A percentile compares a stretch with the other conserved stretches of the same genome.
phyloP scores from a whole-genome alignment of 2,797 vertebrate genomes.

The Lepus townsendii region DNA sequence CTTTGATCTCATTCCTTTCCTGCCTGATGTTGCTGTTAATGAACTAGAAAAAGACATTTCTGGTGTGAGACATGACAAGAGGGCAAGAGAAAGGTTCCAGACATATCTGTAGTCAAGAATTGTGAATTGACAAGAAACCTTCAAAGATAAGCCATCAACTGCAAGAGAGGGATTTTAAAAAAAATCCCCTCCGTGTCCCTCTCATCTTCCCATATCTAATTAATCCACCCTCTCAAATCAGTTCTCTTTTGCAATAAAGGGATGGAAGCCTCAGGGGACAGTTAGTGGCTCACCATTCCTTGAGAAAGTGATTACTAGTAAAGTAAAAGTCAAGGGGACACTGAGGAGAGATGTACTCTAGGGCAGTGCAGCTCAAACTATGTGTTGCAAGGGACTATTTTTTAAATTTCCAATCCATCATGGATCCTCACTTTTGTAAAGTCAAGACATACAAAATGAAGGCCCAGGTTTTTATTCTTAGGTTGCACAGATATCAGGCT shows the following conservation, averaged over 20 bases:
- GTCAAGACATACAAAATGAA: neutral
- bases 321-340: constrained; percentile 1
- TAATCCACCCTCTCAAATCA: constrained; percentile 2
- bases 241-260: constrained; percentile 15
- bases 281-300: neutral
- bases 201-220: neutral
- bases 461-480: neutral
- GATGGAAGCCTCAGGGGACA: neutral
- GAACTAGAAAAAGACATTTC: neutral
- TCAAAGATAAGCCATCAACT: neutral
- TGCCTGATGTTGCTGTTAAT: neutral
- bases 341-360: neutral
- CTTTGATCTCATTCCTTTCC: neutral
- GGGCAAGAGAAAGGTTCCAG: neutral
- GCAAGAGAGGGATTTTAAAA: too few species aligned
- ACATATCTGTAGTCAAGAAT: neutral
- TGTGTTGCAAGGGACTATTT: neutral
- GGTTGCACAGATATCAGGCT: neutral
- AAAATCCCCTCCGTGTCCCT: neutral
- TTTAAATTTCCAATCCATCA: neutral
- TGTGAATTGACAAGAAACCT: neutral
- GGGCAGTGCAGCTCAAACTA: neutral
- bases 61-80: neutral
- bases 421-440: constrained; percentile 24
- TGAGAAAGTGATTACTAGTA: neutral